Evolutionary conservation across 2,888 invertebrate genomes (phyloP), one percentile per base, ranked within the genome.

Genomic region (Ornithoptera alexandrae): DNA sequence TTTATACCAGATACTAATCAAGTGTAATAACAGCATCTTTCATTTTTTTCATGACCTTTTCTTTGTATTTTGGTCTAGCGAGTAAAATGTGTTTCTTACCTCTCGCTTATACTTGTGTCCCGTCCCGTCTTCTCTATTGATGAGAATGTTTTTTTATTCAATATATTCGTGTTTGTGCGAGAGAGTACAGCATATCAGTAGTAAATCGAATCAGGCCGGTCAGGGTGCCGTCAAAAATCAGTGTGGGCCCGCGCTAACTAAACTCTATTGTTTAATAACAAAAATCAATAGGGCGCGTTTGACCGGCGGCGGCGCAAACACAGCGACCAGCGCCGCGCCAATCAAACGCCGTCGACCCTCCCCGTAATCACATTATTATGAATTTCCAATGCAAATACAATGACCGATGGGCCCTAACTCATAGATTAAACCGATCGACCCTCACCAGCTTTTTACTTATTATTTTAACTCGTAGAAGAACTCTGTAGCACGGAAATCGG

Each of bases 301-400:
- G 78, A 72, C 74, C 72, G 72, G 68, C 72, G 71, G 64, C 39
- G 39, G 62, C 63, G 58, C 71, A 71, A 72, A 72, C 69, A 56
- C n/a, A 79, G 84, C 87, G 85, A 87, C 75, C 68, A 73, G 76
- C 80, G 68, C 39, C 39, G 39, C 8, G 39, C 17, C 82, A 87
- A 86, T 90, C 89, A 90, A 88, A 89, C 85, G 87, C 86, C 79
- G 81, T 79, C 82, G 84, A 80, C 74, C 75, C 74, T 76, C 72
- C 69, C 75, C 71, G 71, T 87, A 85, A 87, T 86, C 80, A 81
- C 80, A 83, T 89, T 90, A 89, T 86, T 88, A 88, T 87, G 81
- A 88, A 89, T 90, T 89, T 85, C 87, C 85, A 89, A 89, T 89
- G 88, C 89, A 92, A 91, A 92, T 90, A 90, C 84, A 53, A 81